A percentile compares a stretch with the other conserved stretches of the same genome.
Conservation (phyloP, 2,113 vertebrate genomes). For the Poicephalus gulielmi region DNA sequence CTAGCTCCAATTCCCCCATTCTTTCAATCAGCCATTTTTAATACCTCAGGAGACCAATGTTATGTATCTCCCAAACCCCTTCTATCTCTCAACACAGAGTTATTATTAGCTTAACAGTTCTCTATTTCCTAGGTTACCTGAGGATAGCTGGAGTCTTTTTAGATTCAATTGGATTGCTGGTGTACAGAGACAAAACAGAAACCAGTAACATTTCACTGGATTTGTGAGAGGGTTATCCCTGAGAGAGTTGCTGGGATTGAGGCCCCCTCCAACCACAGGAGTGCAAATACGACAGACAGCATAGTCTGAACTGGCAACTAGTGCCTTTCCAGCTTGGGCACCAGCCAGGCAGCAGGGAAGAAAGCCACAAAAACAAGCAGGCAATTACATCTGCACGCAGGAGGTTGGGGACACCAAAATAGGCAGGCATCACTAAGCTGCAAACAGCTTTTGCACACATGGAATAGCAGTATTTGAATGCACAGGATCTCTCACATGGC, state of each 20-base stretch:
- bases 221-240: not conserved
- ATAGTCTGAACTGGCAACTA: not conserved
- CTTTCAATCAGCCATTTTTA: not conserved
- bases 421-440: not conserved
- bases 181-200: not conserved
- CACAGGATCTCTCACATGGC: not conserved
- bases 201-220: not conserved
- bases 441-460: not conserved
- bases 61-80: not conserved
- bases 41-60: not conserved
- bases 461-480: not conserved
- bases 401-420: fast-evolving
- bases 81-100: not conserved
- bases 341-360: not conserved
- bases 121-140: not conserved
- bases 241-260: not conserved
- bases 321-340: not conserved
- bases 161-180: not conserved
- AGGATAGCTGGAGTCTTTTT: not conserved
- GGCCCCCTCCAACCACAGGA: not conserved
- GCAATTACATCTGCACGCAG: not conserved
- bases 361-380: not conserved
- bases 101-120: not conserved
- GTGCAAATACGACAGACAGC: not conserved
- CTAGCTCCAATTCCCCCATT: not conserved